Percentiles rank a stretch among this genome's conserved stretches.
Conservation (phyloP, 2,797 vertebrate species). For the Columba guinea region DNA sequence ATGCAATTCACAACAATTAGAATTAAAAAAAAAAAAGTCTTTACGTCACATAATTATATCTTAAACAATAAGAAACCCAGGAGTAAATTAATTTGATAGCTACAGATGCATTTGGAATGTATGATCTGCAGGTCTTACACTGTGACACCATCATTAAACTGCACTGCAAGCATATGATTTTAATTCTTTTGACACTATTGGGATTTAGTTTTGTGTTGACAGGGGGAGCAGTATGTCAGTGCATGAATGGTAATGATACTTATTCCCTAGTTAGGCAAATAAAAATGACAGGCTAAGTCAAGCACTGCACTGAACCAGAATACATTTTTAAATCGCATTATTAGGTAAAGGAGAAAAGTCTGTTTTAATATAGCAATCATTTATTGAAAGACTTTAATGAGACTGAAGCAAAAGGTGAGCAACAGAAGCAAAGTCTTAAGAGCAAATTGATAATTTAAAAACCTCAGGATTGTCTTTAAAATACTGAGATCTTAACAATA, state of each 20-base stretch:
- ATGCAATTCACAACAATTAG: neutral
- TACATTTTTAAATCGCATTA: neutral
- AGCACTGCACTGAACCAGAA: neutral
- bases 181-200: constrained; percentile 21
- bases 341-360: neutral
- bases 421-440: neutral
- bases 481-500: neutral
- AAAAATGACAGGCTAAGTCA: constrained; percentile 37
- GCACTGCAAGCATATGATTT: neutral
- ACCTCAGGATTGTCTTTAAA: neutral
- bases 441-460: neutral
- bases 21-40: neutral
- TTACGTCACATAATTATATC: constrained; percentile 3
- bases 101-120: neutral
- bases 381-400: neutral
- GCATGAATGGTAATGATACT: constrained; percentile 42
- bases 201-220: constrained; percentile 47
- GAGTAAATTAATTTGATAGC: constrained; percentile 54
- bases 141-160: neutral
- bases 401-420: neutral
- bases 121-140: neutral
- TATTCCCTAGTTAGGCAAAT: constrained; percentile 38
- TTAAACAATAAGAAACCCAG: constrained; percentile 42
- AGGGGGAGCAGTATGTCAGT: constrained; percentile 2
- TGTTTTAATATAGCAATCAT: neutral